Conservation (phyloP, 2,113 vertebrate genomes). For the Tragelaphus scriptus region DNA sequence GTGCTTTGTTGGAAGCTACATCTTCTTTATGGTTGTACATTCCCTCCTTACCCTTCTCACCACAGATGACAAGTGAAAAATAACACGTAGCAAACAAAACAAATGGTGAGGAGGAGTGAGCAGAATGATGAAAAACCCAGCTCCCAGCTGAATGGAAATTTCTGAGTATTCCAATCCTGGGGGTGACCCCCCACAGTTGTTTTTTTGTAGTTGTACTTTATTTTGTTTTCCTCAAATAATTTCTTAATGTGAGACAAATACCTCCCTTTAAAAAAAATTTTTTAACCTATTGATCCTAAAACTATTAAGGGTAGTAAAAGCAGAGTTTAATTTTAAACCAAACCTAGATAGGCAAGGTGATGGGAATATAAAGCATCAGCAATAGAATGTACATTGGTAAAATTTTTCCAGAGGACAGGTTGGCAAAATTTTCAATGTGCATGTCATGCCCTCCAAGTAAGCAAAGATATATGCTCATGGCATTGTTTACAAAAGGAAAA, state of each 20-base stretch:
- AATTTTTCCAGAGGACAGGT: not conserved
- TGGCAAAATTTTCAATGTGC: not conserved
- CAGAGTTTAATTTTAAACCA: not conserved
- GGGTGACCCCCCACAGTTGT: not conserved
- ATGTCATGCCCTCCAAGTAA: not conserved
- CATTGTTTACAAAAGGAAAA: not conserved
- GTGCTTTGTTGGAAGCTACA: not conserved
- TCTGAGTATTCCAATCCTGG: not conserved
- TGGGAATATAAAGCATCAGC: not conserved
- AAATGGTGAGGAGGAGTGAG: not conserved
- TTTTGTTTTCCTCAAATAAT: not conserved
- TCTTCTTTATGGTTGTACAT: not conserved
- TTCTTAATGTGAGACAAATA: not conserved
- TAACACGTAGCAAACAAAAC: not conserved
- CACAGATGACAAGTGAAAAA: not conserved
- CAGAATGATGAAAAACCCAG: not conserved
- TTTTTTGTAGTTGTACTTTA: not conserved
- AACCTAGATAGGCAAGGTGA: not conserved
- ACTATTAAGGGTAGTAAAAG: slow-evolving; percentile 7
- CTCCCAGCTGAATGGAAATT: not conserved
- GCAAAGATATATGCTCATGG: not conserved
- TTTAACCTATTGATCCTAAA: not conserved
- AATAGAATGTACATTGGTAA: not conserved
- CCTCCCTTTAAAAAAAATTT: not conserved
- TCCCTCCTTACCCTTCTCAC: not conserved